Evolutionary conservation across 2,113 vertebrate species (phyloP), one percentile per base, ranked within the genome.

Genomic region (Esox niger): DNA sequence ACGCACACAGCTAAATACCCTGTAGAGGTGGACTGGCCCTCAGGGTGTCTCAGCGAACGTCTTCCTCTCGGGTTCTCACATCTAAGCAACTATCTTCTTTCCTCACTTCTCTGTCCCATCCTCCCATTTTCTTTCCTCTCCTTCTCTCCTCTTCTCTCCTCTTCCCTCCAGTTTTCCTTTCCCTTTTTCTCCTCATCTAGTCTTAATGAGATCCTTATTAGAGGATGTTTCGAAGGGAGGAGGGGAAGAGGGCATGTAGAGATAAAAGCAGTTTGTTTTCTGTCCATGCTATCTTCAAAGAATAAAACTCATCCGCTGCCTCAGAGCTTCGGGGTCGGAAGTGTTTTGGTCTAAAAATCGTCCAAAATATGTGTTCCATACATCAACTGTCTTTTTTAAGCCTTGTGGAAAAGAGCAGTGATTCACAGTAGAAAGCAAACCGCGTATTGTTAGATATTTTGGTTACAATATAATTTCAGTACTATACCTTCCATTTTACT

Each of bases 121-220:
- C n/a, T n/a, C n/a, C n/a, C n/a, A n/a, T n/a, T n/a, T n/a, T n/a
- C n/a, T n/a, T n/a, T n/a, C n/a, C n/a, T n/a, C n/a, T n/a, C n/a
- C n/a, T n/a, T n/a, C n/a, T n/a, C n/a, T n/a, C n/a, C n/a, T n/a
- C n/a, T n/a, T n/a, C n/a, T n/a, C n/a, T n/a, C n/a, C n/a, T n/a
- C n/a, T n/a, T n/a, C n/a, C n/a, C n/a, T n/a, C n/a, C 57, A 71
- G 67, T 55, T 23, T 55, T 23, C 23, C 52, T 55, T n/a, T 55
- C 7, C 25, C 2, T 7, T 23, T 55, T 23, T 7, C 25, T 30
- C 20, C 29, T 43, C 38, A 15, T 43, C 69, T 68, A 64, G 79
- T 65, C 79, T 84, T 87, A 87, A 88, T 88, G 85, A 90, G 82
- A 79, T 80, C 73, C 79, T 88, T 84, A 87, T 87, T 86, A 86